Evolutionary conservation across 2,888 invertebrate genomes (phyloP), one percentile per base, ranked within the genome.

Genomic region (Stomorhina lunata): DNA sequence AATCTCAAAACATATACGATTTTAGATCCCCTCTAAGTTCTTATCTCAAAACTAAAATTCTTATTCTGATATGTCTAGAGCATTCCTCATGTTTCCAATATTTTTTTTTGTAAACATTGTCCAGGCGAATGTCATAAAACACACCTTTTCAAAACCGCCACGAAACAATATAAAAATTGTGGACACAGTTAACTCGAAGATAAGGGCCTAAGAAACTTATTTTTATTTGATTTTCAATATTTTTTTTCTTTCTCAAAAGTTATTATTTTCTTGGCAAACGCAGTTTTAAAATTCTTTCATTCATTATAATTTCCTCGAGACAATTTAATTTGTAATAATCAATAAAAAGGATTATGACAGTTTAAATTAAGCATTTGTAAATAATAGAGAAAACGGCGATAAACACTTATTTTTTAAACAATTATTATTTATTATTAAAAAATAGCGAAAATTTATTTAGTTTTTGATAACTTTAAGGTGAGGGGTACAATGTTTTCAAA

Each of bases 331-430:
- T 69, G 15, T 85, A 86, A 85, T 86, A 85, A 87, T 88, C 87
- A 87, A 88, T 88, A 87, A 88, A 86, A 85, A 1, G 85, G 86
- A 88, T 87, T 86, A 84, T 85, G 87, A 88, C 86, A 88, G 86
- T 50, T 81, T 59, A 80, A 77, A 66, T 81, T 48, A 81, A 81
- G 55, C 55, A 48, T 80, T 78, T 81, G 72, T 80, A 50, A 81
- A 78, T 40, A 81, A 80, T 20, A 43, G 7, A 20, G 37, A 17
- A n/a, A 27, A 55, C 43, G 5, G 9, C n/a, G 12, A 29, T 59
- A 40, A 43, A 66, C 22, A 76, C 50, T 22, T 53, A 27, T 55
- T 59, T 48, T 37, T 53, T 61, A 20, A 59, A 53, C 66, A 75
- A 75, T 80, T 32, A 57, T 65, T 75, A 55, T 73, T 55, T 68